Evolutionary conservation across 2,797 vertebrate genomes (phyloP).

Genomic region (Eleutherodactylus coqui): DNA sequence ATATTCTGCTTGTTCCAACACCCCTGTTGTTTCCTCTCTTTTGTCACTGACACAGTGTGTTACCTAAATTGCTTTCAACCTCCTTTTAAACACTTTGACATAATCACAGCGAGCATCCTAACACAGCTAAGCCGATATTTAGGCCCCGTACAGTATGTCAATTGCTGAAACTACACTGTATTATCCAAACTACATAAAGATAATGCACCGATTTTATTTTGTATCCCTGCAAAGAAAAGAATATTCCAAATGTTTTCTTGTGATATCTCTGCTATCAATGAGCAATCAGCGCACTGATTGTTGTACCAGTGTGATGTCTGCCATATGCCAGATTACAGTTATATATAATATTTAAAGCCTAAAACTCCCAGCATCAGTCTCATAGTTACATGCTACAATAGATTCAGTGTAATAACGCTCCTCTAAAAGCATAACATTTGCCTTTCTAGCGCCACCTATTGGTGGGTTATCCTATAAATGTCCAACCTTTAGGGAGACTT

Average conservation of each 20-base stretch:
- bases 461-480: background rate
- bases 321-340: background rate
- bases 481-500: background rate
- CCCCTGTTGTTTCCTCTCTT: conserved; percentile 7
- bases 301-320: background rate
- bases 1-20: conserved; percentile 22
- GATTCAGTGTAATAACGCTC: background rate
- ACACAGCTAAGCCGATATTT: conserved; percentile 17
- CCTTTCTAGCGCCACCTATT: background rate
- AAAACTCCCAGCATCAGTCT: background rate
- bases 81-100: conserved; percentile 54
- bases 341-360: background rate
- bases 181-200: background rate
- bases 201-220: background rate
- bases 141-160: background rate
- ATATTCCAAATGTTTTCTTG: background rate
- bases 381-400: background rate
- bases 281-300: background rate
- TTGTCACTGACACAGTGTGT: conserved; percentile 34
- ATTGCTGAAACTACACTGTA: background rate
- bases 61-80: conserved; percentile 38
- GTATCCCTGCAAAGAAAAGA: background rate
- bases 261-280: background rate
- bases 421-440: background rate
- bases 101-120: conserved; percentile 40